Evolutionary conservation across 2,888 invertebrate species (phyloP).

Genomic region (Drosophila mettleri): DNA sequence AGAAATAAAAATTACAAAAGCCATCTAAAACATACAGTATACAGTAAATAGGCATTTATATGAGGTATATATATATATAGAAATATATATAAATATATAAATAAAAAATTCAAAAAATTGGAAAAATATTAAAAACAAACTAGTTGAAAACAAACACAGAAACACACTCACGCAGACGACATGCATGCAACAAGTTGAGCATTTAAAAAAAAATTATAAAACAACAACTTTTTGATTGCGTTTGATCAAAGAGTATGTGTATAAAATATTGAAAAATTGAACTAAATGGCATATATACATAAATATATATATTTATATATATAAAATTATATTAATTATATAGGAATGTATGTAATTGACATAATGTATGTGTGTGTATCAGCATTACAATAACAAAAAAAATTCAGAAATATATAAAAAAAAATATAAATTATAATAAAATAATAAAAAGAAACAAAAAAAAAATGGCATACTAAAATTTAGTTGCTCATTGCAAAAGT

Average conservation of each 20-base stretch:
- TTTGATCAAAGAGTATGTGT: conserved; percentile 72
- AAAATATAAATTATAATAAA: conserved; percentile 2
- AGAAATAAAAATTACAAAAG: conserved; percentile 27
- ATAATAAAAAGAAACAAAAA: conserved; percentile 9
- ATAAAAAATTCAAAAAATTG: conserved; percentile 16
- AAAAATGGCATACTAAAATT: conserved; percentile 43
- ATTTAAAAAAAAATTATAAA: conserved; percentile 68
- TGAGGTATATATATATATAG: conserved; percentile 47
- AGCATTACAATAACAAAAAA: conserved; percentile 64
- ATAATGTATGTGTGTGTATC: conserved; percentile 59
- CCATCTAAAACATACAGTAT: conserved; percentile 46
- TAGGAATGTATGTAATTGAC: conserved; percentile 60
- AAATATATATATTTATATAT: conserved; percentile 69
- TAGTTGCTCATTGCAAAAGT: conserved; percentile 69
- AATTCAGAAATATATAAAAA: conserved; percentile 16
- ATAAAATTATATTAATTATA: conserved; percentile 69
- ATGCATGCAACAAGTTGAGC: conserved; percentile 73
- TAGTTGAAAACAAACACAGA: conserved; percentile 37
- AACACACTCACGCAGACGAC: conserved; percentile 34
- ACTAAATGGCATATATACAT: conserved; percentile 68
- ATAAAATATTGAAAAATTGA: conserved; percentile 46
- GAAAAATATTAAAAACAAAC: conserved; percentile 26
- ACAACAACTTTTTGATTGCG: conserved; percentile 72
- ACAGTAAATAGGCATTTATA: conserved; percentile 66
- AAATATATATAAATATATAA: conserved; percentile 3